Conservation (phyloP, 1,140 invertebrate genomes). For the Pseudobourletiella spinata region DNA sequence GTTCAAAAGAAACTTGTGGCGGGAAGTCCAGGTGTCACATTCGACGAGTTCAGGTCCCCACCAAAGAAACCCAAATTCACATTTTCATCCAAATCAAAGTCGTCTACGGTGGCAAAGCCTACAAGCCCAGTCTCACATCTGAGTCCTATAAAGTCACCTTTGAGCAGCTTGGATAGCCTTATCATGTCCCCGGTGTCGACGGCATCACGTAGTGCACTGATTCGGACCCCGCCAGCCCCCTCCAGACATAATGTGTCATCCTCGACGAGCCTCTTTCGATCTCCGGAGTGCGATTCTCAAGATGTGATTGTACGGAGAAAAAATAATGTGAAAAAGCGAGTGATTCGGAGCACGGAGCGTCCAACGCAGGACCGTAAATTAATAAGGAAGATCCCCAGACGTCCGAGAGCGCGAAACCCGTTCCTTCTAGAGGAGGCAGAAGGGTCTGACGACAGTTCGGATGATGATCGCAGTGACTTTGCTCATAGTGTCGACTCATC, state of each 20-base stretch:
- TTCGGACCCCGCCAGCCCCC: not conserved
- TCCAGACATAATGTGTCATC: too few species aligned
- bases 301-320: too few species aligned
- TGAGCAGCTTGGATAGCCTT: too few species aligned
- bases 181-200: not conserved
- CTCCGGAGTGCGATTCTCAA: too few species aligned
- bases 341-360: not conserved
- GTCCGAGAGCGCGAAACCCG: conserved; percentile 14
- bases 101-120: not conserved
- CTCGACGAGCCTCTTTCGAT: too few species aligned
- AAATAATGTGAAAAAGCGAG: not conserved
- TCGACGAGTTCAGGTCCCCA: not conserved
- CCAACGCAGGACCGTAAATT: not conserved
- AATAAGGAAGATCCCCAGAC: not conserved
- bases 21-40: not conserved
- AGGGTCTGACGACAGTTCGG: conserved; percentile 4
- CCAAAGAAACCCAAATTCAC: not conserved
- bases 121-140: not conserved
- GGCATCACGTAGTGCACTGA: not conserved
- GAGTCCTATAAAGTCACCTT: not conserved
- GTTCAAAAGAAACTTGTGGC: not conserved
- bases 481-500: conserved; percentile 15
- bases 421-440: conserved; percentile 24
- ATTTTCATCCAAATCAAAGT: not conserved
- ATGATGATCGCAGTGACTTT: conserved; percentile 6